Base-by-base conservation (phyloP, 1,140 invertebrate species). In the Parasteatoda tepidariorum region DNA sequence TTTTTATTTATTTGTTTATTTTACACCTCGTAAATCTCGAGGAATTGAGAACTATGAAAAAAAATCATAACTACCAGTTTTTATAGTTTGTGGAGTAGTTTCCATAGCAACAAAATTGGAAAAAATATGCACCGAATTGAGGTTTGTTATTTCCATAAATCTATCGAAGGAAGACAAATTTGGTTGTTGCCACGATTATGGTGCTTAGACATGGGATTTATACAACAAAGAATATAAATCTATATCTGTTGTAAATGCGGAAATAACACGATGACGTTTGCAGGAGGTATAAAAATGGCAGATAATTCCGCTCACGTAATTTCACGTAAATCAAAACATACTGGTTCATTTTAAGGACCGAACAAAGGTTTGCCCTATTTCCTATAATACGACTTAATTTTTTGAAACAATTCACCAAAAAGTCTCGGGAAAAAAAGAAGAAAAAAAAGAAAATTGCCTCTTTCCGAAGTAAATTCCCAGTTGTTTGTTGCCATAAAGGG, bases 401-500 rank as follows among this genome's bases (percentile, higher is more conserved):
- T 71, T 78, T 78, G 59, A 78, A 78, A 66, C 74, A 78, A 75
- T 75, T 61, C 73, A 55, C 66, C 24, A n/a, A n/a, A n/a, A n/a
- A n/a, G n/a, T n/a, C n/a, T n/a, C n/a, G n/a, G n/a, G n/a, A n/a
- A n/a, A n/a, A n/a, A n/a, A n/a, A n/a, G n/a, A n/a, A n/a, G n/a
- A n/a, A n/a, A n/a, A n/a, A n/a, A n/a, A n/a, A n/a, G 5, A 9
- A 24, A 48, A 18, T 18, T 31, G 48, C 70, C 54, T 54, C 38
- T 31, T 48, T 66, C 28, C 15, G 28, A 57, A 57, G 31, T 30
- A 33, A 31, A 68, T 26, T 73, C 48, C 59, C 38, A 38, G 61
- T 66, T 78, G 74, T 78, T 78, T 78, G 74, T 66, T 78, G 74
- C 54, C 74, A 78, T 78, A 78, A 78, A 78, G 74, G 38, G 74